Conservation (phyloP, 2,888 invertebrate species). For the Eupithecia subumbrata region DNA sequence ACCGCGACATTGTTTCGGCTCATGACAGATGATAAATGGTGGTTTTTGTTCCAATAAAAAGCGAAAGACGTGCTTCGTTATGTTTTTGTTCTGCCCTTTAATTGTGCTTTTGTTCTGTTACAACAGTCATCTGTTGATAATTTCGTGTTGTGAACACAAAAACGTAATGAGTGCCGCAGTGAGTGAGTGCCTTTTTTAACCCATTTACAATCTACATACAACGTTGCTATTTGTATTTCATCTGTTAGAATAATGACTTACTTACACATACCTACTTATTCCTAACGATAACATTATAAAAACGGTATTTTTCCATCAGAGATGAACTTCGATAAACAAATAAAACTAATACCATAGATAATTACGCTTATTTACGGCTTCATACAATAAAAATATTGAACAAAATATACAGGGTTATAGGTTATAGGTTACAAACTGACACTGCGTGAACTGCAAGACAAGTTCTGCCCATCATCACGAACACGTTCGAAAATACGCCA, state of each 20-base stretch:
- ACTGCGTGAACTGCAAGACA: too few relatives aligned
- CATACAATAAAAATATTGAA: too few relatives aligned
- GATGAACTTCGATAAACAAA: not conserved
- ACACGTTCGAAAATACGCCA: too few relatives aligned
- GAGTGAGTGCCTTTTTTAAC: not conserved
- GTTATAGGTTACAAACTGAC: too few relatives aligned
- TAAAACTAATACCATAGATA: not conserved
- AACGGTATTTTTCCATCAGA: not conserved
- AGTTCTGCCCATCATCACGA: too few relatives aligned
- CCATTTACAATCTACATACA: not conserved
- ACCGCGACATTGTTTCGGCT: conserved; percentile 57
- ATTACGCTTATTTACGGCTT: too few relatives aligned
- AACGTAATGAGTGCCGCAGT: not conserved
- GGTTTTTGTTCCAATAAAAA: conserved; percentile 47
- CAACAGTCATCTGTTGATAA: conserved; percentile 29
- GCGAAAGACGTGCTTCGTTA: conserved; percentile 27
- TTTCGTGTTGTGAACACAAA: conserved; percentile 20
- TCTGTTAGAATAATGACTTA: not conserved
- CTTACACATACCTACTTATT: not conserved
- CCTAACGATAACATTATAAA: not conserved
- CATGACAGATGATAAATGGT: conserved; percentile 59
- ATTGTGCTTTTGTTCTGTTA: conserved; percentile 31
- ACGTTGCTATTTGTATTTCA: not conserved
- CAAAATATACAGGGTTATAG: too few relatives aligned
- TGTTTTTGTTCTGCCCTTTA: conserved; percentile 30